Base-by-base conservation (phyloP, 35 echinoderm and acorn worm genomes). In the Apostichopus californicus region DNA sequence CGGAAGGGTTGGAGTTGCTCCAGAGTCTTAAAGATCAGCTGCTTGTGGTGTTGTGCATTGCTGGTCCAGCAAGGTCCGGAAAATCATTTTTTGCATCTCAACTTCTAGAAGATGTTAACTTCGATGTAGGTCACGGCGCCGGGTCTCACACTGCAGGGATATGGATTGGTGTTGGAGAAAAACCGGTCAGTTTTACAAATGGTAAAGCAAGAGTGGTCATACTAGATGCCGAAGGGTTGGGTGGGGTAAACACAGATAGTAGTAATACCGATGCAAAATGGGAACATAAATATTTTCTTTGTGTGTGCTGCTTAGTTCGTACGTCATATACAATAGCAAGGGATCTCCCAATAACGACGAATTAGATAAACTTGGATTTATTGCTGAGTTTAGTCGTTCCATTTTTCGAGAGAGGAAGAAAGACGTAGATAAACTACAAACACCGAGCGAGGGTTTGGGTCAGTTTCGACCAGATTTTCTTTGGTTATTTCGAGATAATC, bases 361-460 rank as follows among this genome's bases (percentile, higher is more conserved):
- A n/a, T 17, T 86, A 12, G 83, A 86, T 10, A 86, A 86, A 86
- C 83, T 86, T 55, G 83, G 55, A 7, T 17, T 86, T 12, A 86
- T 86, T 57, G 83, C 83, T 57, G 28, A 86, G 15, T 86, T 86
- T 86, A 86, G 83, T 18, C 12, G 55, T 21, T 5, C 83, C 55
- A 57, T 86, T 13, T 57, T 5, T 57, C 8, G 4, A 6, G 55
- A 64, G 8, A 59, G 13, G 5, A 0, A 57, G 13, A 55, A 18
- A 0, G 26, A 28, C 26, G 26, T 28, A 13, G 5, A 8, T 0
- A 0, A 56, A 17, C 22, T 57, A 0, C n/a, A n/a, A n/a, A n/a
- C n/a, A n/a, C n/a, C n/a, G n/a, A n/a, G n/a, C n/a, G n/a, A n/a
- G n/a, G n/a, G n/a, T n/a, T n/a, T n/a, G n/a, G n/a, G n/a, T n/a